Evolutionary conservation across 2,113 vertebrate species (phyloP), one percentile per base, ranked within the genome.

Genomic region (Caretta caretta): DNA sequence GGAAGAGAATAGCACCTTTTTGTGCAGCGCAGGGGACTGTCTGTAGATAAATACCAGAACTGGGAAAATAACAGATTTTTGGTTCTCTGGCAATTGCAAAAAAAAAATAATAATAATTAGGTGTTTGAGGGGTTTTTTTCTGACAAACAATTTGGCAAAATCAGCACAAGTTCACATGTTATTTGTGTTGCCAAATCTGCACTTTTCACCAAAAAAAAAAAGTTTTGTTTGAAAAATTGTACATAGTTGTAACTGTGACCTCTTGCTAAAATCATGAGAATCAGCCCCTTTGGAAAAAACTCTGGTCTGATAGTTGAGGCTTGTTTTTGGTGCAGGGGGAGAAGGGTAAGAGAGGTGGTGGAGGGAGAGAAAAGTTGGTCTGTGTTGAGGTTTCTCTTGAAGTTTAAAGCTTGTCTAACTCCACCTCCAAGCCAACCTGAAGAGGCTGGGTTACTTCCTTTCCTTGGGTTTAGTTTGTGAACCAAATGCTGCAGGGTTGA

Each of bases 1-100:
- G 86, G 94, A 48, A 95, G 92, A 93, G 65, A 94, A 12, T 57
- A 91, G 38, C 57, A 27, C 84, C 86, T 82, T 65, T 86, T 35
- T 84, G 29, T 27, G 80, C 84, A 69, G 88, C 86, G 56, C 11
- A 69, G 8, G 20, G n/a, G 86, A 69, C 84, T 93, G 9, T 54
- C 72, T 89, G 19, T 80, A 83, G 62, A 79, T 89, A 86, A 93
- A 91, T 12, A 19, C 35, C 38, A 72, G 62, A 38, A n/a, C 65
- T 38, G 19, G 17, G 19, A 20, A 72, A 72, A 38, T n/a, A 62
- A 65, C n/a, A 69, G 65, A 22, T 22, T 72, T 72, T 72, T 19
- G 16, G 35, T 72, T 38, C 19, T 72, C 19, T 72, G 65, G 65
- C 65, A 38, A 38, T 38, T 72, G 14, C 35, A 62, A 69, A 69